A percentile compares a stretch with the other conserved stretches of the same genome.
Evolutionary conservation across 2,888 invertebrate genomes (phyloP).

Genomic region (Scaptomyza flava): DNA sequence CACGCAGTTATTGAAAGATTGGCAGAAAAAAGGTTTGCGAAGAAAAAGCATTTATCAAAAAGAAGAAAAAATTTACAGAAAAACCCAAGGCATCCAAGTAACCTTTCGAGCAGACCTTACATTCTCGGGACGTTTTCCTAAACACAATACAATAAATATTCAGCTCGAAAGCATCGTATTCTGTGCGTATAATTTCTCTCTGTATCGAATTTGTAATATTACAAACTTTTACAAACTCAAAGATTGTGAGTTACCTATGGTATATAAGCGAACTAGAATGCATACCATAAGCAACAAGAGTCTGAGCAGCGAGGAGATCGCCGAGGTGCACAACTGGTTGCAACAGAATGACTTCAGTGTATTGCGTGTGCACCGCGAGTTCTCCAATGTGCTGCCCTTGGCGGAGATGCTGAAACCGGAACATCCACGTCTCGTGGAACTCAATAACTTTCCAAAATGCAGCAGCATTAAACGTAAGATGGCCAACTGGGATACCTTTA

Average conservation of each 20-base stretch:
- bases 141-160: background rate
- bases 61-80: too few species aligned
- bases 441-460: slow-evolving; percentile 91
- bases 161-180: slow-evolving; percentile 16
- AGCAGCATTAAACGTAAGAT: slow-evolving; percentile 89
- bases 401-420: slow-evolving; percentile 90
- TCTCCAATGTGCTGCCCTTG: slow-evolving; percentile 89
- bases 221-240: background rate
- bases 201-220: background rate
- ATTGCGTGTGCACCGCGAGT: slow-evolving; percentile 88
- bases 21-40: too few species aligned
- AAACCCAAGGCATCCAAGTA: background rate
- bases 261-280: slow-evolving; percentile 26
- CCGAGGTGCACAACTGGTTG: slow-evolving; percentile 64
- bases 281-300: slow-evolving; percentile 50
- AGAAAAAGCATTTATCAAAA: too few species aligned
- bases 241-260: background rate
- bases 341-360: slow-evolving; percentile 47
- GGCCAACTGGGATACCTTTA: slow-evolving; percentile 92
- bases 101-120: background rate
- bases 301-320: slow-evolving; percentile 50
- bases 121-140: background rate
- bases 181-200: slow-evolving; percentile 4
- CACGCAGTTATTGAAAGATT: too few species aligned
- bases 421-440: slow-evolving; percentile 90